Evolutionary conservation across 2,113 vertebrate genomes (phyloP).

Genomic region (Pimephales promelas): DNA sequence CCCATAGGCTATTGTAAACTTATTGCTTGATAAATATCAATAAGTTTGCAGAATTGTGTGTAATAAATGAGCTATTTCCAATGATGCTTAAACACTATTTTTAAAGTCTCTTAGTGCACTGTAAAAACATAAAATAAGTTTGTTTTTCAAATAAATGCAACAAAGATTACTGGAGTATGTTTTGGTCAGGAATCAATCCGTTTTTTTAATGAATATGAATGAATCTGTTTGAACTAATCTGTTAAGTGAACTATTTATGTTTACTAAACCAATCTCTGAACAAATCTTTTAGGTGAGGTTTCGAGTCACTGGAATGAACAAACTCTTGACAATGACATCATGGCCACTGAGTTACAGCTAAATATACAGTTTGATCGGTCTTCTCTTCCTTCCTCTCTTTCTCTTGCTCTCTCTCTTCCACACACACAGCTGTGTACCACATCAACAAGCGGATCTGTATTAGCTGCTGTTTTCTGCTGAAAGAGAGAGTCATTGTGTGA

Average conservation of each 20-base stretch:
- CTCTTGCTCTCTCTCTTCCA: not conserved
- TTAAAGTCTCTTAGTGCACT: no score
- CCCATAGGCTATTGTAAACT: not conserved
- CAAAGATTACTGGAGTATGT: no score
- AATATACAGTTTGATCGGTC: slow-evolving; percentile 9
- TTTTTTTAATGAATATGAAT: not conserved
- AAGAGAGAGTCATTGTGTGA: slow-evolving; percentile 37
- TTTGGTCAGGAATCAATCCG: not conserved
- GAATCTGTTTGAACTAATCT: not conserved
- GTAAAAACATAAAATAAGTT: no score
- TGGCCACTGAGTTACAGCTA: not conserved
- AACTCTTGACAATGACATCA: slow-evolving; percentile 25
- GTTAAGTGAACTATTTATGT: no score
- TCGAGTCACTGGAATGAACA: not conserved
- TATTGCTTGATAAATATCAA: not conserved
- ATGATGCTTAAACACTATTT: not conserved
- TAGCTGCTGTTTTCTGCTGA: slow-evolving; percentile 24
- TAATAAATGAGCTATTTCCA: not conserved
- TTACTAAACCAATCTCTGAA: not conserved
- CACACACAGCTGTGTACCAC: slow-evolving; percentile 30
- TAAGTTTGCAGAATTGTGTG: not conserved
- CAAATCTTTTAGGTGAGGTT: not conserved
- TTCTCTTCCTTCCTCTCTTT: slow-evolving; percentile 16
- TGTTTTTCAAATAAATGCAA: no score
- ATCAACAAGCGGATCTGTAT: slow-evolving; percentile 16